Percentiles rank a stretch among this genome's conserved stretches.
Evolutionary conservation across 2,888 invertebrate genomes (phyloP).

Genomic region (Agrotis clavis): DNA sequence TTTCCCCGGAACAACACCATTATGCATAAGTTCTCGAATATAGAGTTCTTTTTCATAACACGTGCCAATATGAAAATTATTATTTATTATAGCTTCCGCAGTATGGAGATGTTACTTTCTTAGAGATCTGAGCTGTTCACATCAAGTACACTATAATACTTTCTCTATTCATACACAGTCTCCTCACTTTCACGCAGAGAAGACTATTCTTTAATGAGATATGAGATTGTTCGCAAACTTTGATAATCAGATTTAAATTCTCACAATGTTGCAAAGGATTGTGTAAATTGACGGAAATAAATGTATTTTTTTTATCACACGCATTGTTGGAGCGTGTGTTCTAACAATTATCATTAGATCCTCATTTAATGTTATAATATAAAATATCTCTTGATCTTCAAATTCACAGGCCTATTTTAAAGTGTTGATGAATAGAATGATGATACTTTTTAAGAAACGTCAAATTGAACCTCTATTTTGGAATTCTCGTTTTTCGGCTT

Average conservation of each 20-base stretch:
- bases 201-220: slow-evolving; percentile 80
- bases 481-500: not conserved
- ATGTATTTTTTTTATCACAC: slow-evolving; percentile 60
- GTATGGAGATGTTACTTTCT: slow-evolving; percentile 79
- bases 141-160: slow-evolving; percentile 76
- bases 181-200: slow-evolving; percentile 83
- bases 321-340: slow-evolving; percentile 62
- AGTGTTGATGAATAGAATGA: slow-evolving; percentile 12
- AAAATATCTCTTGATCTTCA: slow-evolving; percentile 45
- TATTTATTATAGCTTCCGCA: slow-evolving; percentile 64
- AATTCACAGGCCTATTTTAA: slow-evolving; percentile 47
- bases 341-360: slow-evolving; percentile 59
- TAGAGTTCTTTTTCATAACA: slow-evolving; percentile 29
- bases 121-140: slow-evolving; percentile 76
- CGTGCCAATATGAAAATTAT: slow-evolving; percentile 44
- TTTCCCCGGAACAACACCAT: not conserved
- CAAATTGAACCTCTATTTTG: not conserved
- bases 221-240: slow-evolving; percentile 79
- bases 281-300: slow-evolving; percentile 74
- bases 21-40: not conserved
- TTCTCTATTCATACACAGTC: slow-evolving; percentile 87
- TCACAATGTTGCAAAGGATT: slow-evolving; percentile 76
- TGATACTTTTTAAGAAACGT: slow-evolving; percentile 28
- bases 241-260: slow-evolving; percentile 76
- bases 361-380: slow-evolving; percentile 62